Base-by-base conservation (phyloP, 2,113 vertebrate genomes). In the Ramphastos sulfuratus region DNA sequence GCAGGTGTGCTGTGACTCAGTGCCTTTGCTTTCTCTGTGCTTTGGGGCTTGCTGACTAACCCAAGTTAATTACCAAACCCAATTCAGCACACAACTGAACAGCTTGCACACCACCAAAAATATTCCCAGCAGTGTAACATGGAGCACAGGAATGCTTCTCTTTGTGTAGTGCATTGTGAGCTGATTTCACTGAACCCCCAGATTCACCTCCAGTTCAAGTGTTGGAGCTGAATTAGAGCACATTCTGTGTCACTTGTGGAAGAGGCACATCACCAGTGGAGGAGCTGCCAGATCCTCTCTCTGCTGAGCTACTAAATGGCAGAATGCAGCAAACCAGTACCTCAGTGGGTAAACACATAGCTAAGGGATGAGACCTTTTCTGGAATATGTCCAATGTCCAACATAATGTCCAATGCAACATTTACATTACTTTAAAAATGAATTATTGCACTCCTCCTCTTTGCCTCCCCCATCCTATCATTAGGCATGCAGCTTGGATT, bases 1-100 rank as follows among this genome's bases (percentile, higher is more conserved):
- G 37, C 0, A 0, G 15, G 7, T 37, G 20, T 86, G 77, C 54
- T 35, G 25, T 61, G 17, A 25, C 33, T 0, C 50, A 0, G 37
- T 23, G 58, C 46, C 33, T 78, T 74, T 78, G 19, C 30, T 79
- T 82, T 64, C 28, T 46, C 44, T 39, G 69, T 30, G 37, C 31
- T 50, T 59, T 56, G n/a, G n/a, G 20, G 15, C 59, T 82, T 78
- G 27, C 33, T 65, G n/a, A 61, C 63, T 50, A 44, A 44, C 30
- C 60, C 25, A 56, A 33, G 24, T 35, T 55, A 33, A 13, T 60
- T 58, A 76, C 74, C 52, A 54, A 70, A 46, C 58, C 46, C 8
- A 5, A 28, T 52, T 55, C 39, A 18, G 28, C 55, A 7, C 24
- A 39, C 15, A 5, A 71, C 81, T 37, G 58, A 25, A 48, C 2